These are phyloP conservation scores for Tenualosa thibaudeaui DNA, from an alignment of 2,797 vertebrate species.

Conservation along the genomic window DNA sequence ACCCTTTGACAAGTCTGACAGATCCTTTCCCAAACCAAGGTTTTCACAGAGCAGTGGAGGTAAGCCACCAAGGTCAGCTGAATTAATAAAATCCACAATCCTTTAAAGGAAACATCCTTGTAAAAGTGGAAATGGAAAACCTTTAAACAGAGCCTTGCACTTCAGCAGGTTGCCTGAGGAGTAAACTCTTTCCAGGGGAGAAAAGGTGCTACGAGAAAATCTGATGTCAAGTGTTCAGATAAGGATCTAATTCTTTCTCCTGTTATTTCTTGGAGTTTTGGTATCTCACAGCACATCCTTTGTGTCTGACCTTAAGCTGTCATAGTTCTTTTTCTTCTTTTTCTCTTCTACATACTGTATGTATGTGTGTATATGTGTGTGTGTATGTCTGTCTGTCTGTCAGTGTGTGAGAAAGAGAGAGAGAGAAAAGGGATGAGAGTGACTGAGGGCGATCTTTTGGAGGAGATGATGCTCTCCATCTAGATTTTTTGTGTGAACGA, in stretches of 20 bases:
- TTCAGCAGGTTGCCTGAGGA: neutral
- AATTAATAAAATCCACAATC: neutral
- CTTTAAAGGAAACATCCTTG: neutral
- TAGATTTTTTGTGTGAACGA: neutral
- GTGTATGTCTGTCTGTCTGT: neutral
- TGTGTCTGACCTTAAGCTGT: neutral
- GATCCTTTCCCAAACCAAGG: neutral
- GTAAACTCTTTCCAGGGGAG: neutral
- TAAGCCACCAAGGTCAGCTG: neutral
- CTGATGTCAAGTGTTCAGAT: conserved; percentile 10
- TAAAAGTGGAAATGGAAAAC: neutral
- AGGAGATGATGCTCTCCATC: neutral
- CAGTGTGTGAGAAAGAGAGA: neutral
- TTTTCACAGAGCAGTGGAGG: neutral
- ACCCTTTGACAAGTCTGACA: neutral
- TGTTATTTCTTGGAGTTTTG: neutral
- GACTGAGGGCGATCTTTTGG: neutral
- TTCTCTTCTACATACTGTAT: neutral
- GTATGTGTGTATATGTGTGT: neutral
- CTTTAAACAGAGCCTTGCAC: neutral
- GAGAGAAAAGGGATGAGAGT: neutral
- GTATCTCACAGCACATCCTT: conserved; percentile 11
- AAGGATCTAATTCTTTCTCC: conserved; percentile 25
- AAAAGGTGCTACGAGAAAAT: neutral
- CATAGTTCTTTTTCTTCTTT: neutral